Base-by-base conservation (phyloP, 2,113 vertebrate species). In the Saccopteryx bilineata region DNA sequence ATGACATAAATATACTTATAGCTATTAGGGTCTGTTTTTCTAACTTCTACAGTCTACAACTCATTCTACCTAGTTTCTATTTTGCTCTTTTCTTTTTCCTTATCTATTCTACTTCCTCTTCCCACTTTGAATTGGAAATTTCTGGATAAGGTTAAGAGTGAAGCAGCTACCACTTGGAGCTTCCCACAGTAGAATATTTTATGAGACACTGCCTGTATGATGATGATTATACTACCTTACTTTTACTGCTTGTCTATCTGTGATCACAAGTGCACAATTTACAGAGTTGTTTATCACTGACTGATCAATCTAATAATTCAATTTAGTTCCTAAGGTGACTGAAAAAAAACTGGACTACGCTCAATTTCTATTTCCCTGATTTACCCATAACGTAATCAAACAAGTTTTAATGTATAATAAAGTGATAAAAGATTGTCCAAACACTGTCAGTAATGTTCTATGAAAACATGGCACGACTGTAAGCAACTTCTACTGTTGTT, bases 261-360 rank as follows among this genome's bases (percentile, higher is more conserved):
- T 81, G n/a, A 93, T 72, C 60, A 82, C 18, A 90, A 68, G 78
- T 56, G 82, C 50, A 65, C 9, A 72, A 68, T 87, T 52, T 90
- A 9, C 17, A 54, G 39, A 76, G n/a, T 87, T 93, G n/a, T 90
- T 97, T 78, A 93, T 87, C n/a, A 91, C 9, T 71, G 33, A 86
- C 9, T 80, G 31, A 95, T 95, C 7, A 71, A 63, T 54, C 23
- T 50, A 68, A 74, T 90, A 95, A 95, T 56, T 92, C 58, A 92
- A 58, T 63, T 79, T 87, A 68, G 14, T 90, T 95, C 7, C 72
- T 74, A 82, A n/a, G 0, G n/a, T 83, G 85, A 88, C 63, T 65
- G 28, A 75, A 80, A 81, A 74, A 79, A 80, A 60, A 63, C 18
- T 89, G 66, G 2, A 89, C 79, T 76, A 24, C 54, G 74, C 52